Conservation (phyloP, 1,140 invertebrate species). For the Lysiphlebus fabarum region DNA sequence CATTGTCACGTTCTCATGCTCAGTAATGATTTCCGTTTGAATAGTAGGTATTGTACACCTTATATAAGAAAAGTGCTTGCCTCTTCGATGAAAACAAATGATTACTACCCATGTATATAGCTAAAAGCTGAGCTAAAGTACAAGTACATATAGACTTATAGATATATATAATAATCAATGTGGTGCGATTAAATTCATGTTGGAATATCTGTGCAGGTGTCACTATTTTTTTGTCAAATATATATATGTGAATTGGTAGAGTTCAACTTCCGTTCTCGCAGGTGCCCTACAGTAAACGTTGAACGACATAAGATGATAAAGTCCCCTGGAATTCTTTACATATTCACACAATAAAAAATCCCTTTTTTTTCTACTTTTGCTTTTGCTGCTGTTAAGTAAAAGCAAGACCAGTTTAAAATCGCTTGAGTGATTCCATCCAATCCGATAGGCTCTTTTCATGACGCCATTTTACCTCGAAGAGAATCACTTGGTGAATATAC, state of each 20-base stretch:
- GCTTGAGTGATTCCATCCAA: constrained; percentile 14
- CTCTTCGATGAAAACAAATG: constrained; percentile 13
- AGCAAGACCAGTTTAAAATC: not conserved
- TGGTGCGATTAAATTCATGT: too few relatives aligned
- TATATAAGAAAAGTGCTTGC: too few relatives aligned
- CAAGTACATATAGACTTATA: too few relatives aligned
- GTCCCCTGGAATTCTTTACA: too few relatives aligned
- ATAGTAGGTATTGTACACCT: not conserved
- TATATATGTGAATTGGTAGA: not conserved
- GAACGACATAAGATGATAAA: too few relatives aligned
- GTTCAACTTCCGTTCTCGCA: constrained; percentile 22
- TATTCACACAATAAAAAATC: too few relatives aligned
- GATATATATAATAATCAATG: too few relatives aligned
- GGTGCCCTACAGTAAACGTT: not conserved
- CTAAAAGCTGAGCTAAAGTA: too few relatives aligned
- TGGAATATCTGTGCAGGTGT: constrained; percentile 1
- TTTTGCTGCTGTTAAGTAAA: too few relatives aligned
- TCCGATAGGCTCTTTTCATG: constrained; percentile 8
- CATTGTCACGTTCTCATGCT: constrained; percentile 16
- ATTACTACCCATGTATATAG: constrained; percentile 3
- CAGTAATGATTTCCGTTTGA: constrained; percentile 28
- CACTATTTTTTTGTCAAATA: constrained; percentile 10
- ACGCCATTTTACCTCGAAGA: constrained; percentile 17
- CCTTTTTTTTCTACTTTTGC: too few relatives aligned
- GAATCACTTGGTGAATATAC: not conserved